These are phyloP conservation scores for Asobara japonica DNA, from an alignment of 1,140 invertebrate species.

Conservation along the genomic window DNA sequence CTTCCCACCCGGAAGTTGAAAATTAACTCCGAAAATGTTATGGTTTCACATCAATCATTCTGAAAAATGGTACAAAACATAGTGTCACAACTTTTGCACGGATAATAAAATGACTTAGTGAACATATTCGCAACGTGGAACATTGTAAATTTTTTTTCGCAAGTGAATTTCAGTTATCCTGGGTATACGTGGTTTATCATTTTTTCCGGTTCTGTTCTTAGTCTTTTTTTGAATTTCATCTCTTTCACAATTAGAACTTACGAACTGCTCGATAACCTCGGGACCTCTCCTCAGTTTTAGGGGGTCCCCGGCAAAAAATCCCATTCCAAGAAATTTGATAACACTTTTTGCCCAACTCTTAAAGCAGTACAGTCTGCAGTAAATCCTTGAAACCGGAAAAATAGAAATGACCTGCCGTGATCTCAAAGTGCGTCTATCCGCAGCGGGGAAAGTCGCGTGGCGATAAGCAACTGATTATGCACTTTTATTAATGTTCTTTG, in stretches of 20 bases:
- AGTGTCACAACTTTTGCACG: no score
- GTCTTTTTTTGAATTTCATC: no score
- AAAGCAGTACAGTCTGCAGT: background rate
- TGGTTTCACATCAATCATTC: no score
- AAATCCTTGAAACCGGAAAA: background rate
- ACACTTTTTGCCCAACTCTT: background rate
- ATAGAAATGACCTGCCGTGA: background rate
- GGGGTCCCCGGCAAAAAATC: background rate
- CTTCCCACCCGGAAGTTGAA: no score
- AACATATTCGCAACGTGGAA: no score
- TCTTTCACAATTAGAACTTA: background rate
- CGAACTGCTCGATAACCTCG: background rate
- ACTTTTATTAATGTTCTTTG: background rate
- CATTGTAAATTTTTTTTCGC: no score
- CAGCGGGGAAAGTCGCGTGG: conserved; percentile 25
- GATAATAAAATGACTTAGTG: no score
- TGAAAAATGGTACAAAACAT: no score
- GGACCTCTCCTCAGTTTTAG: background rate
- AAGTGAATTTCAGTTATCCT: no score
- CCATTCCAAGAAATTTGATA: background rate
- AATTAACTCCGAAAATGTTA: no score
- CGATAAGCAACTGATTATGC: conserved; percentile 18
- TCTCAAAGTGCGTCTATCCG: background rate
- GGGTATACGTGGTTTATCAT: no score
- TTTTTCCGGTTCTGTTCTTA: no score